Percentiles rank a stretch among this genome's conserved stretches.
phyloP scores from a whole-genome alignment of 2,888 invertebrate species.

The Coelinius sp. region DNA sequence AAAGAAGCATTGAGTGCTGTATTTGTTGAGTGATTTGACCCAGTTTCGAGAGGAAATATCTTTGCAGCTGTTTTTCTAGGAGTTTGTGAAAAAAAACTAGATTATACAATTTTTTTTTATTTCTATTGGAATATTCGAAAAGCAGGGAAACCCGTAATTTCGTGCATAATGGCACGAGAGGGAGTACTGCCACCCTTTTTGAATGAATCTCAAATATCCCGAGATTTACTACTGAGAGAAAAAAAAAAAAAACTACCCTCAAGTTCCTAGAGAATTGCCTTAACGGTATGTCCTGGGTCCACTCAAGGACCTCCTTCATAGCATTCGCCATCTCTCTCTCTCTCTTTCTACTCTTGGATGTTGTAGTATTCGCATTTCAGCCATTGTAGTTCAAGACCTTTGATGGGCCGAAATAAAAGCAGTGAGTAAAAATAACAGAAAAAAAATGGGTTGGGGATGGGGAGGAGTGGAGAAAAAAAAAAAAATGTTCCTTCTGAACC shows the following conservation, averaged over 20 bases:
- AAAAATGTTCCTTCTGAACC: slow-evolving; percentile 25
- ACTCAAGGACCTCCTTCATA: slow-evolving; percentile 27
- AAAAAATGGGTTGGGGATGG: slow-evolving; percentile 14
- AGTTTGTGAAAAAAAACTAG: slow-evolving; percentile 17
- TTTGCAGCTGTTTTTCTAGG: slow-evolving; percentile 34
- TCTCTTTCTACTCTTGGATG: slow-evolving; percentile 15
- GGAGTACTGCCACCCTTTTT: slow-evolving; percentile 34
- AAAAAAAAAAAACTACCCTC: slow-evolving; percentile 40
- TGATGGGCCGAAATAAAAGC: slow-evolving; percentile 36
- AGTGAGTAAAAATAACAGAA: slow-evolving; percentile 14
- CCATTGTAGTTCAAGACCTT: slow-evolving; percentile 34
- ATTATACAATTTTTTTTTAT: slow-evolving; percentile 24
- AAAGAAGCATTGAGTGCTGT: neutral
- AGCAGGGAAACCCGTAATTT: slow-evolving; percentile 65
- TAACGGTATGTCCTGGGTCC: slow-evolving; percentile 48
- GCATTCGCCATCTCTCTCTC: slow-evolving; percentile 29
- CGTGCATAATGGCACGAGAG: slow-evolving; percentile 57
- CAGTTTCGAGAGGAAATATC: slow-evolving; percentile 18
- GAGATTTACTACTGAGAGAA: slow-evolving; percentile 12
- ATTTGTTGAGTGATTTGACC: slow-evolving; percentile 28
- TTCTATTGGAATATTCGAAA: slow-evolving; percentile 46
- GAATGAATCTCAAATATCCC: slow-evolving; percentile 50
- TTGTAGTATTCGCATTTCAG: slow-evolving; percentile 22
- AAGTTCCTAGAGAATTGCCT: slow-evolving; percentile 40
- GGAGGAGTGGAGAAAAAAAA: slow-evolving; percentile 22